phyloP scores from a whole-genome alignment of 1,140 invertebrate genomes.

The Sarcophaga peregrina region DNA sequence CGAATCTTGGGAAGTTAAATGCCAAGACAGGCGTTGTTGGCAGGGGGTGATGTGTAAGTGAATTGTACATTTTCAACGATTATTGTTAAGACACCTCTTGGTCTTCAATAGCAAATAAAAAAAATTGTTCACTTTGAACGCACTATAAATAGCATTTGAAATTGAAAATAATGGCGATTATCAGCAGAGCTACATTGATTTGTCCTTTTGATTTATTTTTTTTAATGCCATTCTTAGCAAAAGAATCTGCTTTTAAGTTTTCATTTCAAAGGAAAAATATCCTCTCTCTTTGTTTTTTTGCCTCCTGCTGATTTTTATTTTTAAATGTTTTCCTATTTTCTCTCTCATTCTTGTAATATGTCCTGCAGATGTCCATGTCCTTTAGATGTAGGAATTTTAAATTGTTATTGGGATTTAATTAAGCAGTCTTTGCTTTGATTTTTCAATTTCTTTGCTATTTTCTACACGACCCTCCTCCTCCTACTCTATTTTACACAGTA shows the following conservation, averaged over 20 bases:
- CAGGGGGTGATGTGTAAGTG: too few relatives aligned
- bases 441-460: background rate
- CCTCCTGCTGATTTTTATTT: background rate
- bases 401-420: background rate
- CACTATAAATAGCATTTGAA: background rate
- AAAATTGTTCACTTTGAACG: too few relatives aligned
- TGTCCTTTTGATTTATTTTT: background rate
- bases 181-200: constrained; percentile 8
- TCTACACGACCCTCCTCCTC: too few relatives aligned
- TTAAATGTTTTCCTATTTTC: background rate
- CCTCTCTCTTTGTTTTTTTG: background rate
- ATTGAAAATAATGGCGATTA: background rate
- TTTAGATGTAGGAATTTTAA: background rate
- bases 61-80: too few relatives aligned
- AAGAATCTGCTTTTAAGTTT: too few relatives aligned
- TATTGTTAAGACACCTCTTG: too few relatives aligned
- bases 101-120: too few relatives aligned
- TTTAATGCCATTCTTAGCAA: too few relatives aligned
- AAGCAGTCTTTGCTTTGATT: constrained; percentile 10
- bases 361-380: background rate
- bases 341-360: background rate
- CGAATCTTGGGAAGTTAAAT: too few relatives aligned
- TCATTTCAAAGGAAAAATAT: too few relatives aligned
- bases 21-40: too few relatives aligned
- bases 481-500: too few relatives aligned